Evolutionary conservation across 2,888 invertebrate species (phyloP).

Genomic region (Proisotoma minuta): DNA sequence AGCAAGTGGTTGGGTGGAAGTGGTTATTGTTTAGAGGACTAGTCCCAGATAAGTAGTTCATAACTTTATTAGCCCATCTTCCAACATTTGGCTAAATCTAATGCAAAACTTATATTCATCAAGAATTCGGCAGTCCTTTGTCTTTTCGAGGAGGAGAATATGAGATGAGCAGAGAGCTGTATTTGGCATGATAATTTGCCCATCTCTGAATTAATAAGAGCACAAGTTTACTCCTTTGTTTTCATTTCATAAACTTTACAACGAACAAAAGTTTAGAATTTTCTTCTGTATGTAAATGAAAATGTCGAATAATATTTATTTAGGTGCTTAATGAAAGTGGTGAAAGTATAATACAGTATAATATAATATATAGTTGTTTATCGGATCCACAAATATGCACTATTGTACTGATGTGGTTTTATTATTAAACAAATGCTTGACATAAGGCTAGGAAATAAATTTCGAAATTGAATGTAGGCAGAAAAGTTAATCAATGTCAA

Average conservation of each 20-base stretch:
- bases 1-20: background rate
- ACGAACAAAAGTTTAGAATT: background rate
- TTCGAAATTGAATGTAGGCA: background rate
- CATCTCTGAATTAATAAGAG: background rate
- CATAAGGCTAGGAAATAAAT: constrained; percentile 1
- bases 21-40: background rate
- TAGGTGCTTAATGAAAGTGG: too few relatives aligned
- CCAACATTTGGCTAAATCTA: background rate
- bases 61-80: background rate
- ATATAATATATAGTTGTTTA: too few relatives aligned
- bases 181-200: constrained; percentile 1
- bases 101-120: constrained; percentile 2
- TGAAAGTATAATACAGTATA: too few relatives aligned
- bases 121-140: background rate
- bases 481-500: constrained; percentile 5
- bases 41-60: background rate
- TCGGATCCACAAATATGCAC: too few relatives aligned
- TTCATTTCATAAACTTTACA: background rate
- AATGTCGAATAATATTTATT: too few relatives aligned
- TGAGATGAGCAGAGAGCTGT: background rate
- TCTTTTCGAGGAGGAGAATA: background rate
- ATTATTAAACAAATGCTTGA: too few relatives aligned
- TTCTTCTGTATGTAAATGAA: too few relatives aligned
- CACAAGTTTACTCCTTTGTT: background rate
- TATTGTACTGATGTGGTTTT: too few relatives aligned